Evolutionary conservation across 2,888 invertebrate species (phyloP), one percentile per base, ranked within the genome.

Genomic region (Cryptocheilus praepositus): DNA sequence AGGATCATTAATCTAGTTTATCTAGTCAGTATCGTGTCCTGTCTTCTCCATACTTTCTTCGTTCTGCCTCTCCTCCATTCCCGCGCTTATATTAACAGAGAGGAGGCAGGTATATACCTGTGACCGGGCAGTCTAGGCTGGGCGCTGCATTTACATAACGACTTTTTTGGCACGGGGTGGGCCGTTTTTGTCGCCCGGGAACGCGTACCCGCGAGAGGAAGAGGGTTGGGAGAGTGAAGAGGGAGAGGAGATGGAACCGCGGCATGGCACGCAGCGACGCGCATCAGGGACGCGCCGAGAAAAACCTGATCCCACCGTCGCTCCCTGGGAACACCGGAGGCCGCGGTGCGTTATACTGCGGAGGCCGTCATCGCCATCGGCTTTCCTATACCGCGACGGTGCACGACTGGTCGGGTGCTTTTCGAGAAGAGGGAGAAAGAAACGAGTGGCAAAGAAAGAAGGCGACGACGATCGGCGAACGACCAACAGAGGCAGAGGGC

Each of bases 111-210:
- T 15, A 18, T 19, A 19, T 49, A 49, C 49, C 49, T 53, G 53
- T 53, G 25, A 19, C 36, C 36, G 36, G 36, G 36, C 51, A 49
- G 56, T 3, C 77, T 74, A 76, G 80, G 79, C 73, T 68, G 70
- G 67, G 68, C 74, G 69, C 70, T 70, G 73, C 81, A 85, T 86
- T 86, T 86, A 80, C 86, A 86, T 86, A 86, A 86, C 86, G 81
- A 82, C 86, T 86, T 86, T 85, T 86, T 84, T 77, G 75, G 80
- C 80, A 73, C 77, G 45, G 71, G 74, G 77, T 73, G 68, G 77
- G 59, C 45, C 64, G 79, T 83, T 81, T 81, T 82, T 83, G 79
- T 81, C 45, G 58, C 55, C 64, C 16, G 73, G 76, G 77, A 81
- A 81, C 81, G 79, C 78, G 49, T 49, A 49, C 49, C 16, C 49